phyloP scores from a whole-genome alignment of 2,113 vertebrate species.

The Colaptes auratus region DNA sequence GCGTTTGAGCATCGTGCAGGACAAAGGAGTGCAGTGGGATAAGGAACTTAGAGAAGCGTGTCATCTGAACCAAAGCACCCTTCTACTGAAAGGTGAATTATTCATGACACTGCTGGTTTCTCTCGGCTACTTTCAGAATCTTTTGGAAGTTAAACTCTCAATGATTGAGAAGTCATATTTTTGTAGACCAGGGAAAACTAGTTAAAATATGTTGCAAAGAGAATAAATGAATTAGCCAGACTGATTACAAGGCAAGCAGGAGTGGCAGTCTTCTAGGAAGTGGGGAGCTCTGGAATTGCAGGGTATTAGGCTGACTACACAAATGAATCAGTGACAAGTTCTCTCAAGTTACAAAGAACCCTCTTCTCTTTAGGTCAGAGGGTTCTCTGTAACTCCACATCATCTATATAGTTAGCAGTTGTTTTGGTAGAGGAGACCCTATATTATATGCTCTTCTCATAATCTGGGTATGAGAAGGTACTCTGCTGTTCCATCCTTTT shows the following conservation, averaged over 20 bases:
- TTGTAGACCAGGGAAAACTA: neutral
- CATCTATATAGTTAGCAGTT: neutral
- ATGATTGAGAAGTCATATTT: neutral
- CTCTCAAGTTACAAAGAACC: neutral
- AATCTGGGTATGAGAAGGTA: neutral
- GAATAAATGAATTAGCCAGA: neutral
- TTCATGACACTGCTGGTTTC: neutral
- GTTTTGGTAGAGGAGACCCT: neutral
- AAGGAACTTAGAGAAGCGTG: neutral
- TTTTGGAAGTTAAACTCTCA: neutral
- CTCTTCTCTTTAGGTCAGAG: neutral
- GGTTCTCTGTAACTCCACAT: neutral
- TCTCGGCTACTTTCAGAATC: neutral
- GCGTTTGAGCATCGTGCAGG: neutral
- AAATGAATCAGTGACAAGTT: neutral
- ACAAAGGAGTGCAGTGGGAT: neutral
- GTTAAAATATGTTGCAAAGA: neutral
- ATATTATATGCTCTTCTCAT: neutral
- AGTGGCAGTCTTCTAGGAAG: neutral
- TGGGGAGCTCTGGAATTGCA: neutral
- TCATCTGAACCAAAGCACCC: neutral
- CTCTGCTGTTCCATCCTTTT: neutral
- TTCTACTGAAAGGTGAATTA: neutral
- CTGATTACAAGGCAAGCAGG: neutral
- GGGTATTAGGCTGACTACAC: neutral